A percentile compares a stretch with the other conserved stretches of the same genome.
phyloP scores from a whole-genome alignment of 2,888 invertebrate genomes.

The Petrophora chlorosata region DNA sequence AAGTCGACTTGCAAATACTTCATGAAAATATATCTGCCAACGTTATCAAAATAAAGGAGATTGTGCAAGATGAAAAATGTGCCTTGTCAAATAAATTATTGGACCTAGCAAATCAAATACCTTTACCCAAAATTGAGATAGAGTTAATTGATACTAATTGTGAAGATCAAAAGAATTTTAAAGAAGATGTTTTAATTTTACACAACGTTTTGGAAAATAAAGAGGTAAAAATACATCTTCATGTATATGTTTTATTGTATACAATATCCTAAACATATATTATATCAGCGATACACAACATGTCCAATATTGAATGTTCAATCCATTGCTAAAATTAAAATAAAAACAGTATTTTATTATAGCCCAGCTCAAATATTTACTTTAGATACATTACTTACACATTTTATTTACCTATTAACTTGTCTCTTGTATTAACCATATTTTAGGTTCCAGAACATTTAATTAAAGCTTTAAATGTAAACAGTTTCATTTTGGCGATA shows the following conservation, averaged over 20 bases:
- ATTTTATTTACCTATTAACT: too few relatives aligned
- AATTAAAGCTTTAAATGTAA: not conserved
- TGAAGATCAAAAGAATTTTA: not conserved
- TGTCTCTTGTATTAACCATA: too few relatives aligned
- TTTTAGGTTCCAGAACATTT: not conserved
- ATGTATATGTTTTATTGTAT: not conserved
- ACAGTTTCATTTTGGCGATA: not conserved
- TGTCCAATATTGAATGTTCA: too few relatives aligned
- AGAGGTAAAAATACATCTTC: not conserved
- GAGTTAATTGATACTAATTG: not conserved
- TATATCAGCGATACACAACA: too few relatives aligned
- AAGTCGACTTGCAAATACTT: slow-evolving; percentile 2
- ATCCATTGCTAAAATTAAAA: not conserved
- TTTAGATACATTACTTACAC: too few relatives aligned
- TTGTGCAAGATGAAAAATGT: not conserved
- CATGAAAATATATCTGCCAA: not conserved
- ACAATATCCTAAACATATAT: too few relatives aligned
- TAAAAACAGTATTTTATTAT: not conserved
- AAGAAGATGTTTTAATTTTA: not conserved
- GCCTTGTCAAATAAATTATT: not conserved
- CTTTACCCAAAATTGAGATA: not conserved
- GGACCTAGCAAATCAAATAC: not conserved
- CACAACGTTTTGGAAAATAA: not conserved
- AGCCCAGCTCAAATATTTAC: too few relatives aligned
- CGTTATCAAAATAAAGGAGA: not conserved